Percentiles rank a stretch among this genome's conserved stretches.
phyloP scores from a whole-genome alignment of 2,888 invertebrate species.

The Hyalella azteca region DNA sequence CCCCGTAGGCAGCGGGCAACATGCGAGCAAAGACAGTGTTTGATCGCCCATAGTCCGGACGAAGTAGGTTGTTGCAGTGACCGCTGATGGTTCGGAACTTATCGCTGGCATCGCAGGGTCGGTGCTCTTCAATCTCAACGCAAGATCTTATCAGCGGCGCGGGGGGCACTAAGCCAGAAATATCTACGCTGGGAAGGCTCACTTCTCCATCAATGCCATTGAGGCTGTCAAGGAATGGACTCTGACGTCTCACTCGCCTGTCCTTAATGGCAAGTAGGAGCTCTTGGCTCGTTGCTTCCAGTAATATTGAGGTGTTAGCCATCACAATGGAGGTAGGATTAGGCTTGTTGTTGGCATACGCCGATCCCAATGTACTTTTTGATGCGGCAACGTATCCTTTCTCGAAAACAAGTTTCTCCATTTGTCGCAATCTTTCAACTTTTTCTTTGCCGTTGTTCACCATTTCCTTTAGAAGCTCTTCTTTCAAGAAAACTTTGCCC shows the following conservation, averaged over 20 bases:
- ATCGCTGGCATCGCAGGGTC: constrained; percentile 71
- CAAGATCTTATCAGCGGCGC: constrained; percentile 67
- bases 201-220: constrained; percentile 42
- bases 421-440: constrained; percentile 52
- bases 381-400: constrained; percentile 82
- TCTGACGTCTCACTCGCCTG: constrained; percentile 49
- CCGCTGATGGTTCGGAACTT: constrained; percentile 74
- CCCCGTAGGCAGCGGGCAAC: constrained; percentile 85
- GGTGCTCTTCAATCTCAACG: constrained; percentile 74
- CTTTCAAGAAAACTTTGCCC: constrained; percentile 50
- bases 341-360: constrained; percentile 88
- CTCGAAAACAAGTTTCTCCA: constrained; percentile 54
- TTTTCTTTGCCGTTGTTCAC: constrained; percentile 54
- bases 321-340: constrained; percentile 81
- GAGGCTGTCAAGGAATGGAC: constrained; percentile 46
- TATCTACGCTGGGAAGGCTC: constrained; percentile 50
- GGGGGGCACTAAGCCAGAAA: constrained; percentile 55
- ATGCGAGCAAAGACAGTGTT: constrained; percentile 84
- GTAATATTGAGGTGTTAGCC: constrained; percentile 84
- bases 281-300: constrained; percentile 86
- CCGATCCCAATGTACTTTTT: constrained; percentile 83
- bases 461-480: constrained; percentile 54
- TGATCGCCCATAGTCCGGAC: constrained; percentile 82
- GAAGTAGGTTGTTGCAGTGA: constrained; percentile 84
- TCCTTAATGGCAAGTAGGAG: constrained; percentile 66